These are phyloP conservation scores for Varanus komodoensis DNA, from an alignment of 2,113 vertebrate species.

Conservation along the genomic window DNA sequence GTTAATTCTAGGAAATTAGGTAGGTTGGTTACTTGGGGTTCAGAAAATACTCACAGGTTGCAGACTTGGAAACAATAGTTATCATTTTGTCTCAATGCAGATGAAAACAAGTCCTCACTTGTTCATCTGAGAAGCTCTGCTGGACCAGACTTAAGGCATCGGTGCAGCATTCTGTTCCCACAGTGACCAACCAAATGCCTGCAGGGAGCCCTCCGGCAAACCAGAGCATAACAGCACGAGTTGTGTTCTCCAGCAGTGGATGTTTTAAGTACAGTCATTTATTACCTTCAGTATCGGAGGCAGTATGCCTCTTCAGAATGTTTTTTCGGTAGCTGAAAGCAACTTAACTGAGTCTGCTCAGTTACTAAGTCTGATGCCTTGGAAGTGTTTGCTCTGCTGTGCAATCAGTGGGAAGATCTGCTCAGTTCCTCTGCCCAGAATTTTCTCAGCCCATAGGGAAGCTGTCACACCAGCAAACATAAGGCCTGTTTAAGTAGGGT, in stretches of 20 bases:
- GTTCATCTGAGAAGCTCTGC: background rate
- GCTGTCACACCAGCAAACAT: background rate
- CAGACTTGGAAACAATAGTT: background rate
- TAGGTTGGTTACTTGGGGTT: background rate
- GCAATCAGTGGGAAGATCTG: background rate
- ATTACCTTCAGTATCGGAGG: background rate
- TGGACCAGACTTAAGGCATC: background rate
- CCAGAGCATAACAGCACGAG: background rate
- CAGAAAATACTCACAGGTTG: background rate
- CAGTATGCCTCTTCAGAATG: background rate
- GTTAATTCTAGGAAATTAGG: background rate
- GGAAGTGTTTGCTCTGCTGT: background rate
- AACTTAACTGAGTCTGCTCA: background rate
- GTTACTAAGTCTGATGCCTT: background rate
- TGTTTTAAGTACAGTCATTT: background rate
- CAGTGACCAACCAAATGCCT: no score
- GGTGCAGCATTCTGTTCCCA: background rate
- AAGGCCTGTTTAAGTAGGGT: background rate
- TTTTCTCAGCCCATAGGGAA: background rate
- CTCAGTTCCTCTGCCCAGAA: background rate
- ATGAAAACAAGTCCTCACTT: background rate
- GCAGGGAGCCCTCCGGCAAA: background rate
- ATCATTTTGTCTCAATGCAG: background rate
- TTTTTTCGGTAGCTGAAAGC: background rate
- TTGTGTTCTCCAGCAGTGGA: background rate